Conservation (phyloP, 2,888 invertebrate genomes). For the Dermolepida albohirtum region DNA sequence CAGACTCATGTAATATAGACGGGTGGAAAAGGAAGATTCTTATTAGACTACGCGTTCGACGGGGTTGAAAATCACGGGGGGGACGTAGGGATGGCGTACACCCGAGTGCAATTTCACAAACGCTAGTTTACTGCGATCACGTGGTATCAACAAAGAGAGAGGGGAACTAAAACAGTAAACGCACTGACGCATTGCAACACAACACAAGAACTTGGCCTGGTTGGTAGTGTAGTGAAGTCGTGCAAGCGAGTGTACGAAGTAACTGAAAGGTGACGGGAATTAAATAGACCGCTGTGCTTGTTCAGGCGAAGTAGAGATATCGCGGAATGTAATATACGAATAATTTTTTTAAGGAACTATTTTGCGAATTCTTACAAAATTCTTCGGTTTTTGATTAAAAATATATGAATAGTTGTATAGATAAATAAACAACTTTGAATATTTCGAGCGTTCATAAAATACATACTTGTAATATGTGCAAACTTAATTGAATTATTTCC, state of each 20-base stretch:
- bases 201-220: constrained; percentile 33
- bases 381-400: too few species aligned
- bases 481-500: constrained; percentile 18
- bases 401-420: too few species aligned
- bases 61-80: too few species aligned
- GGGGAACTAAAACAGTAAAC: constrained; percentile 49
- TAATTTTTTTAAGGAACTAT: neutral
- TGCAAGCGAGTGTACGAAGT: neutral
- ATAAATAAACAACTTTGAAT: too few species aligned
- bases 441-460: constrained; percentile 2
- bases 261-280: constrained; percentile 3
- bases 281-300: too few species aligned
- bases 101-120: constrained; percentile 19
- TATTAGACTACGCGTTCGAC: too few species aligned
- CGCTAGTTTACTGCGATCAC: constrained; percentile 42
- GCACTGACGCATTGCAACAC: constrained; percentile 51
- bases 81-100: constrained; percentile 17
- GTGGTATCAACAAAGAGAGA: constrained; percentile 47
- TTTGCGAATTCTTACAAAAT: too few species aligned
- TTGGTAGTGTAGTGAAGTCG: constrained; percentile 27
- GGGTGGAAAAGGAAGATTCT: too few species aligned
- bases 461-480: constrained; percentile 20
- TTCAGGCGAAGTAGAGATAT: neutral
- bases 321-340: neutral
- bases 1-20: too few species aligned